A percentile compares a stretch with the other conserved stretches of the same genome.
Evolutionary conservation across 2,797 vertebrate genomes (phyloP).

Genomic region (Gymnothorax javanicus): DNA sequence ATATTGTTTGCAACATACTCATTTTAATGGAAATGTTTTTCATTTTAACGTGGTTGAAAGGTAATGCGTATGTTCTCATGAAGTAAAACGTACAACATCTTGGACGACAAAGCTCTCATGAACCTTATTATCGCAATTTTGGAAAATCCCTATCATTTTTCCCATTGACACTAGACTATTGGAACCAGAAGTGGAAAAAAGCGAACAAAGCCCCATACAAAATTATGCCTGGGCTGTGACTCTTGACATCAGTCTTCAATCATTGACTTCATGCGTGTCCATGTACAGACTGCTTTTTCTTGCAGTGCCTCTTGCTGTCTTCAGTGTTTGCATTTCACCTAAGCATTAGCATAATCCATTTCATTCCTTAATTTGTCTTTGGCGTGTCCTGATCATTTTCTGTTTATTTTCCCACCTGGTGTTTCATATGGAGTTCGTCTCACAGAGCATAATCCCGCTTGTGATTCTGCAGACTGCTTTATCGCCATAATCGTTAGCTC

Average conservation of each 20-base stretch:
- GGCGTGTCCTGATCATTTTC: background rate
- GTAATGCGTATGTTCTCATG: too few relatives aligned
- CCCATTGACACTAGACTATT: too few relatives aligned
- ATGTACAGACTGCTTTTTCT: background rate
- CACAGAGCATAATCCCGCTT: background rate
- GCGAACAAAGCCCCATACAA: background rate
- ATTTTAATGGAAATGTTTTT: too few relatives aligned
- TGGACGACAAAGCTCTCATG: too few relatives aligned
- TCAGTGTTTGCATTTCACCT: background rate
- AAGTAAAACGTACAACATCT: too few relatives aligned
- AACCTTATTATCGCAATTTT: too few relatives aligned
- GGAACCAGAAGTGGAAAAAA: too few relatives aligned
- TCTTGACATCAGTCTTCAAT: background rate
- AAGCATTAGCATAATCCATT: background rate
- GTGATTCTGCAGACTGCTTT: background rate
- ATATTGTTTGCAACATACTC: too few relatives aligned
- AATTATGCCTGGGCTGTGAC: background rate
- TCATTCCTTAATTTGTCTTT: background rate
- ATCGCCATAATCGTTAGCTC: background rate
- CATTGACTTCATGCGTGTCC: background rate
- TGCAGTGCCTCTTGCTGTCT: conserved; percentile 3
- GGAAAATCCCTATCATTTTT: too few relatives aligned
- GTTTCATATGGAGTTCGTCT: background rate
- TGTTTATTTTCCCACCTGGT: background rate
- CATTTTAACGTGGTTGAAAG: too few relatives aligned